Base-by-base conservation (phyloP, 2,797 vertebrate genomes). In the Gallinago stenura region DNA sequence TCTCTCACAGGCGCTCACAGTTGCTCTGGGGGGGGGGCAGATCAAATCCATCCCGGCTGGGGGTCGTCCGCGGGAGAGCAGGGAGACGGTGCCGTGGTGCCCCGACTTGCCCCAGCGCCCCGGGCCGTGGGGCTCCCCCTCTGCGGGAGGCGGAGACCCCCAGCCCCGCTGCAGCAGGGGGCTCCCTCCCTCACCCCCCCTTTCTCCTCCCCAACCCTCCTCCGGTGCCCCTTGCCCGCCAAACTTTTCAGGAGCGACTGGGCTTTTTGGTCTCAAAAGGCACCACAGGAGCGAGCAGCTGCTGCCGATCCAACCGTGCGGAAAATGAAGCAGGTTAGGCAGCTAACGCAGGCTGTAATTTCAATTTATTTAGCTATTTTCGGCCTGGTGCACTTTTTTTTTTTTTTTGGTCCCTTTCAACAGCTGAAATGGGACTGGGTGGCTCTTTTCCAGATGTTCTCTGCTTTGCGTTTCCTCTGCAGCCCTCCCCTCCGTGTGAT, bases 291-390 rank as follows among this genome's bases (percentile, higher is more conserved):
- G 57, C 5, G 43, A 88, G 60, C 85, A 88, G 87, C 86, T 88
- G 96, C 76, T 10, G 35, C 69, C 45, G 72, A 26, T 39, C 48
- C 31, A 83, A 6, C 85, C 13, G 31, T 71, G 88, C 4, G 17
- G 90, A 87, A 90, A 94, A 86, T 50, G 48, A 8, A 50, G 77
- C 90, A 75, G 92, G 95, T 93, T 90, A 61, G 73, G 80, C 65
- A 70, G 64, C 66, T 72, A 76, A 28, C 10, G 14, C 75, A 37
- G 84, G 20, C 76, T 77, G 39, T 31, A 46, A 54, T 90, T 92
- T 78, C 57, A 72, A 58, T 84, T 88, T 92, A 50, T 90, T 71
- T 45, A 57, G 77, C 53, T 86, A 18, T 75, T 91, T 88, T 83
- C 16, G 50, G 45, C 61, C 73, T 75, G 53, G 19, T 75, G 76